Evolutionary conservation across 2,797 vertebrate genomes (phyloP), one percentile per base, ranked within the genome.

Genomic region (Enteromius afrohamiltoni): DNA sequence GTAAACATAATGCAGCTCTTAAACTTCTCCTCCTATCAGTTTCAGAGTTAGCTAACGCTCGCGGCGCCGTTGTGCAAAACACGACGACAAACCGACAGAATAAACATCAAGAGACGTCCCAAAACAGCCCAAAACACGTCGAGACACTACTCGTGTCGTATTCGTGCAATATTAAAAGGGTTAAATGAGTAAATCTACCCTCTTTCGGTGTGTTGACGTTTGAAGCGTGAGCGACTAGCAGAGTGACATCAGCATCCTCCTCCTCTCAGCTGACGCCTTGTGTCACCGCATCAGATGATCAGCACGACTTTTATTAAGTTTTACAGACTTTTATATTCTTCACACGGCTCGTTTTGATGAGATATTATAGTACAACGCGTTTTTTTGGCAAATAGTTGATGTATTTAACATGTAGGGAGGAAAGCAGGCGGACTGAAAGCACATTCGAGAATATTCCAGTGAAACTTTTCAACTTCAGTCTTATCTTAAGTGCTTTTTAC

Each of bases 201-300:
- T 68, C 5, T 82, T 29, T 40, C 10, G 9, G 2, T 45, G 74
- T 58, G 73, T 77, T 10, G 47, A 40, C 7, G 17, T 42, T 19
- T 42, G 31, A 4, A 53, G 82, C 23, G 21, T 16, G 51, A 5
- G 21, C 65, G 26, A 16, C 74, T 49, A 62, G 65, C 51, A 17
- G 26, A 6, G 75, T 71, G 75, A 78, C 75, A 26, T 76, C 47
- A 68, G 14, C 21, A 47, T 19, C 67, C 23, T 45, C 53, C 13
- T 76, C 37, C 68, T 53, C 65, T 70, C 40, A 83, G 82, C 82
- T 83, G 74, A 83, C 21, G 47, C 23, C 51, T 55, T 11, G 4
- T 51, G 81, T 69, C 82, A 60, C 26, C 13, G 8, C 1, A 34
- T 78, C 82, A 83, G 75, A 77, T 77, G 74, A 77, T 34, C 82